Base-by-base conservation (phyloP, 2,797 vertebrate genomes). In the Buceros bicornis region DNA sequence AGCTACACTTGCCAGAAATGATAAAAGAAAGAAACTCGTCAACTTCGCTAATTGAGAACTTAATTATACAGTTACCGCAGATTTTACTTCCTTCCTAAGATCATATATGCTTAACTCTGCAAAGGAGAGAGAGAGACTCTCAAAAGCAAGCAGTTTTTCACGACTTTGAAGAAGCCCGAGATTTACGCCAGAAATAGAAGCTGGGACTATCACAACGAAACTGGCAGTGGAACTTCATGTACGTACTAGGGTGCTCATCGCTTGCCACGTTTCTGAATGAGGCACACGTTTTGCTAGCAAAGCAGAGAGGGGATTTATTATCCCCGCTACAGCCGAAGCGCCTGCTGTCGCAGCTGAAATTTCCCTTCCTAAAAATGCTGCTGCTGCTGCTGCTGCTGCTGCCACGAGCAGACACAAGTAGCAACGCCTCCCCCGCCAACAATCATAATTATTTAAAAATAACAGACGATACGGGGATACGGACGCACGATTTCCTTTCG, bases 281-380 rank as follows among this genome's bases (percentile, higher is more conserved):
- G 89, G 87, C 57, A 74, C 86, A 83, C 78, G 86, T 77, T 97
- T 78, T 69, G 91, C 93, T 65, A 88, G 96, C 93, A 69, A 84
- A 95, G 95, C 94, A 91, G 53, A 14, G 81, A 69, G 70, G 21
- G 93, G 95, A 95, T 97, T 95, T 86, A 91, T 89, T 13, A 61
- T 57, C 80, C n/a, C 50, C 58, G 54, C 79, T 71, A 65, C 57
- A 71, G 91, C 86, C 65, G 16, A 82, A 82, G 82, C 53, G 97
- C 85, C 80, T 87, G 93, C 96, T 95, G 96, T 93, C 79, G 83
- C 97, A 97, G 96, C 78, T 72, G 79, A 88, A 93, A 89, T 94
- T 87, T 62, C 42, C 84, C 77, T 71, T 92, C 25, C 82, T 60
- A 69, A 79, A 94, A 93, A 74, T 22, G 37, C 37, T 40, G 37